phyloP scores from a whole-genome alignment of 2,888 invertebrate species.

The Charanyca ferruginea region DNA sequence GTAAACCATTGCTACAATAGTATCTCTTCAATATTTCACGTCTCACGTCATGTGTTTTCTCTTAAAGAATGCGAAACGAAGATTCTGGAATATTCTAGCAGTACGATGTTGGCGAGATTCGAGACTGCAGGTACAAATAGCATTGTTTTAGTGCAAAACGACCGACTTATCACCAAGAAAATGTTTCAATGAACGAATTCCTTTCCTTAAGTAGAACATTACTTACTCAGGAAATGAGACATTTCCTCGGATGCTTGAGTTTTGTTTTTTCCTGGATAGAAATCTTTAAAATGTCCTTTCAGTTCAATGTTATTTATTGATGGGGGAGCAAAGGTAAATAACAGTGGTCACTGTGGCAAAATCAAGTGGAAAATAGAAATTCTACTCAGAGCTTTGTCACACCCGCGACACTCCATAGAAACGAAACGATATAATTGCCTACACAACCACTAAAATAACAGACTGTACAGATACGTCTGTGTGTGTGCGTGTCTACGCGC shows the following conservation, averaged over 20 bases:
- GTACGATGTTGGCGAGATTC: conserved; percentile 13
- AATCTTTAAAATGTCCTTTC: conserved; percentile 5
- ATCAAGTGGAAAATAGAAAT: not conserved
- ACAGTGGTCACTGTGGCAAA: not conserved
- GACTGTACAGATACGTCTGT: too few relatives aligned
- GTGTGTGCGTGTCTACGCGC: too few relatives aligned
- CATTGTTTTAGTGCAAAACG: conserved; percentile 13
- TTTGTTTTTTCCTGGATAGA: conserved; percentile 1
- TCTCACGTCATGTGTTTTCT: conserved; percentile 23
- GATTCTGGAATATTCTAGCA: conserved; percentile 3
- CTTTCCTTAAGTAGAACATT: conserved; percentile 31
- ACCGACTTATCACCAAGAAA: conserved; percentile 32
- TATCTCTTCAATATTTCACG: conserved; percentile 24
- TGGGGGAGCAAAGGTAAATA: not conserved
- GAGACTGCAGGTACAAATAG: conserved; percentile 40
- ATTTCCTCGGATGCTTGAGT: conserved; percentile 18
- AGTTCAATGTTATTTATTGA: conserved; percentile 2
- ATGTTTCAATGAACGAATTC: conserved; percentile 31
- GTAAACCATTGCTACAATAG: conserved; percentile 20
- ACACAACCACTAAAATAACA: too few relatives aligned
- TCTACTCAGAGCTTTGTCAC: too few relatives aligned
- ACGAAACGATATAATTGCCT: too few relatives aligned
- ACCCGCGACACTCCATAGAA: too few relatives aligned
- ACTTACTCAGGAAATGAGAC: conserved; percentile 19
- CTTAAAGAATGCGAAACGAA: conserved; percentile 15